Base-by-base conservation (phyloP, 2,113 vertebrate genomes). In the Spermophilus dauricus region DNA sequence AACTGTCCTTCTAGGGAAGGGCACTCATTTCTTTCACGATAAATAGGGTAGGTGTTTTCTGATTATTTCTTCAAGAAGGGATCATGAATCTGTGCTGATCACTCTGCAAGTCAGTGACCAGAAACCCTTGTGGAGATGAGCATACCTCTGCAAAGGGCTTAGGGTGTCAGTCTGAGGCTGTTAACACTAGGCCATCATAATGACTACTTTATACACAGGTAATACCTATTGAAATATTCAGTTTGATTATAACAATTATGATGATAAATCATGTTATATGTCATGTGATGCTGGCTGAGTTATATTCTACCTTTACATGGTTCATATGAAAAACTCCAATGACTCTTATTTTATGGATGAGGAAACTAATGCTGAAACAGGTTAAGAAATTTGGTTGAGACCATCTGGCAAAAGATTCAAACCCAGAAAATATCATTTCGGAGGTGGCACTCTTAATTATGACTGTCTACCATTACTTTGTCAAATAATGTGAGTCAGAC, bases 321-420 rank as follows among this genome's bases (percentile, higher is more conserved):
- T 48, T 95, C 22, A 45, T 81, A 67, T 45, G 16, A 83, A 28
- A 48, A 88, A 95, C 12, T 96, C n/a, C 22, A n/a, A 2, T n/a
- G 32, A n/a, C 26, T 77, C 53, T 20, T 9, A 45, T 53, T 81
- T 95, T 97, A 72, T 45, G 97, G 85, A 97, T 67, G 89, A 94
- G 53, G 94, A 98, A 96, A 93, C 18, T 61, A 65, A 78, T 51
- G 34, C 37, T 80, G 32, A 48, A 78, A 86, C 5, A 48, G 37
- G 20, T 82, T 95, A 94, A 92, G 18, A 86, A 82, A 89, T 86
- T 75, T 86, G 56, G 7, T 9, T 2, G 67, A 84, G 70, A 77
- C 8, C 16, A 84, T 26, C 18, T 17, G 67, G n/a, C 11, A 78
- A 88, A 89, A 17, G 32, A 58, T 53, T 89, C 30, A 39, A 83